These are phyloP conservation scores for Sphenopsis melanotis DNA, from an alignment of 2,797 vertebrate species.

Conservation along the genomic window DNA sequence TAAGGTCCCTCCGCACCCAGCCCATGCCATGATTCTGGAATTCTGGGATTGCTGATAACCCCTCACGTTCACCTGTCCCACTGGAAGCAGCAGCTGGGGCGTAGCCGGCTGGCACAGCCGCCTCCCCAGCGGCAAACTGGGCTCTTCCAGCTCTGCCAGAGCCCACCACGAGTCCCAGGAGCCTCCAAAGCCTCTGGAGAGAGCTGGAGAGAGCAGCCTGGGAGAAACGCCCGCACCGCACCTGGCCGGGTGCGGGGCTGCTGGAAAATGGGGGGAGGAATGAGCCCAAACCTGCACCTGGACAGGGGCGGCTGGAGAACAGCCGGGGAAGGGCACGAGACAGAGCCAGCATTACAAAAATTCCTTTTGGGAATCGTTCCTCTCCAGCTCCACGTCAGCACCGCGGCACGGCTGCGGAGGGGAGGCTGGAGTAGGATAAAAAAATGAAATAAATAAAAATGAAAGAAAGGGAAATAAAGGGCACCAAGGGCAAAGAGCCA, in stretches of 20 bases:
- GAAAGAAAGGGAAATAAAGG: background rate
- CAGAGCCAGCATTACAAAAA: background rate
- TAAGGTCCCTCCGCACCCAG: background rate
- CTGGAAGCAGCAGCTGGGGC: background rate
- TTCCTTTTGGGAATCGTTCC: background rate
- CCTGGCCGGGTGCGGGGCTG: background rate
- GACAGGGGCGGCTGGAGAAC: background rate
- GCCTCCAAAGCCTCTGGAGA: background rate
- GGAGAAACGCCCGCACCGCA: background rate
- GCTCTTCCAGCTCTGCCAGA: background rate
- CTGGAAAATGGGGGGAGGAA: background rate
- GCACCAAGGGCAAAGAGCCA: background rate
- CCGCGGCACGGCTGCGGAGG: background rate
- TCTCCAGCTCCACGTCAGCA: constrained; percentile 3
- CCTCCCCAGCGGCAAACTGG: background rate
- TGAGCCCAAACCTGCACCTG: background rate
- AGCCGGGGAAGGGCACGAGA: background rate
- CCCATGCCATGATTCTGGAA: background rate
- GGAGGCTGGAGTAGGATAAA: background rate
- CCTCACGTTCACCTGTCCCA: background rate
- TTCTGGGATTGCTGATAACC: background rate
- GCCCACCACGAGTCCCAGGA: background rate
- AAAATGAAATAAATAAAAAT: background rate
- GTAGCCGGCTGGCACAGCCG: background rate
- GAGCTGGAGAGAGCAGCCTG: background rate